Percentiles rank a stretch among this genome's conserved stretches.
Conservation (phyloP, 2,888 invertebrate species). For the Geophilus truncorum region DNA sequence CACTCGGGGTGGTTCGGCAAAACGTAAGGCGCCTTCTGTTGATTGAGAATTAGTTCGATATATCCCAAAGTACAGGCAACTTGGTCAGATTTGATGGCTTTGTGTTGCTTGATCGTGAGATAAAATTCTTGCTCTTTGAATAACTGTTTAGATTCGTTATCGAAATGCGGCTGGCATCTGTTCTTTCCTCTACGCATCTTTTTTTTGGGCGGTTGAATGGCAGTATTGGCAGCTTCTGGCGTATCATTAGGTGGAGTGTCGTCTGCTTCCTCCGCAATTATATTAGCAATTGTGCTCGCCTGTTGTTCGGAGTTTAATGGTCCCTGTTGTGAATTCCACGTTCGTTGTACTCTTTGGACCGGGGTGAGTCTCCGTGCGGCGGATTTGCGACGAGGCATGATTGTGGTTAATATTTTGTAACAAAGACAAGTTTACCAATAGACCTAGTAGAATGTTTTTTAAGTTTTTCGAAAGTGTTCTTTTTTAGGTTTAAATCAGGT, state of each 20-base stretch:
- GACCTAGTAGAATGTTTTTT: no score
- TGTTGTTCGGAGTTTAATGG: no score
- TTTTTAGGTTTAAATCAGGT: no score
- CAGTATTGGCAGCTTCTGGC: neutral
- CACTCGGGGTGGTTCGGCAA: conserved; percentile 38
- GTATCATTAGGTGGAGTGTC: neutral
- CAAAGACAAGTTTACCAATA: no score
- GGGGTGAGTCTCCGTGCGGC: no score
- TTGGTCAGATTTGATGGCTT: neutral
- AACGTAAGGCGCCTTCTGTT: neutral
- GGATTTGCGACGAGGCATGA: no score
- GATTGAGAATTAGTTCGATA: neutral
- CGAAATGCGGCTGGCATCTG: neutral
- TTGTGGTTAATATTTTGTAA: no score
- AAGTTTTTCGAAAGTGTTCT: no score
- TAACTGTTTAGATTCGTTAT: neutral
- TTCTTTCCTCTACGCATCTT: neutral
- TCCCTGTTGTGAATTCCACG: no score
- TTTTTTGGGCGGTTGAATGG: neutral
- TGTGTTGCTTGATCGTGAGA: neutral
- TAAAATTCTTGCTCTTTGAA: conserved; percentile 2
- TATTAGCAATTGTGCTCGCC: no score
- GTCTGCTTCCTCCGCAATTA: no score
- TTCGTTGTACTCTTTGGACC: no score
- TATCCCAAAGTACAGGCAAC: neutral